Conservation (phyloP, 2,797 vertebrate species). For the Sebastes variabilis region DNA sequence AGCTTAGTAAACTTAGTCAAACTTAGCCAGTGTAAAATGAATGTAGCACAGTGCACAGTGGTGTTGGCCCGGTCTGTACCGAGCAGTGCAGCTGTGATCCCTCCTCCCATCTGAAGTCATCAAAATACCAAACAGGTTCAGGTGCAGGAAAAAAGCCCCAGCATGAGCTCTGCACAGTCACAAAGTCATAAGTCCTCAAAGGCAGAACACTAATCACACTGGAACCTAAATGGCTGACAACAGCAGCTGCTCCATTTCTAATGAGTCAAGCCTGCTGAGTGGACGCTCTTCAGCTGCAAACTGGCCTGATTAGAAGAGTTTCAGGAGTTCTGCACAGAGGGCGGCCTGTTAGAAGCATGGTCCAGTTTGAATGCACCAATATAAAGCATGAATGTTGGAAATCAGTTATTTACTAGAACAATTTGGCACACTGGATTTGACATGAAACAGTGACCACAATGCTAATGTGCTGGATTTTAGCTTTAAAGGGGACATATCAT, state of each 20-base stretch:
- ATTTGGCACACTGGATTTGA: too few relatives aligned
- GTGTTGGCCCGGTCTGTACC: neutral
- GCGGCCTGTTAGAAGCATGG: neutral
- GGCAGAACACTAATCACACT: constrained; percentile 20
- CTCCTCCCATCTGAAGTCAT: neutral
- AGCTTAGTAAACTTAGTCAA: neutral
- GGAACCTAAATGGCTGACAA: constrained; percentile 24
- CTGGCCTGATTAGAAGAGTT: constrained; percentile 8
- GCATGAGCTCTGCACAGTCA: neutral
- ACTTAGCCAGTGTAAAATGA: neutral
- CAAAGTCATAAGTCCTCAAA: constrained; percentile 4
- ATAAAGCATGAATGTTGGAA: too few relatives aligned
- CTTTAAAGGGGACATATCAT: too few relatives aligned
- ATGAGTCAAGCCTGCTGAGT: constrained; percentile 7
- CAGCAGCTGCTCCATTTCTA: constrained; percentile 31
- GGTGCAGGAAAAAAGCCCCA: neutral
- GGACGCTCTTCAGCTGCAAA: neutral
- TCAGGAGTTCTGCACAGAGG: neutral
- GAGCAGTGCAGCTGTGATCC: neutral
- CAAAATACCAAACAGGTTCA: neutral
- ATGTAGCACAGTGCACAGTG: neutral
- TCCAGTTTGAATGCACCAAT: neutral
- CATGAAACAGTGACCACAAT: too few relatives aligned
- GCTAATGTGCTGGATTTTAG: too few relatives aligned
- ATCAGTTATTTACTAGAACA: too few relatives aligned